Conservation (phyloP, 2,797 vertebrate genomes). For the Spinus pinus region DNA sequence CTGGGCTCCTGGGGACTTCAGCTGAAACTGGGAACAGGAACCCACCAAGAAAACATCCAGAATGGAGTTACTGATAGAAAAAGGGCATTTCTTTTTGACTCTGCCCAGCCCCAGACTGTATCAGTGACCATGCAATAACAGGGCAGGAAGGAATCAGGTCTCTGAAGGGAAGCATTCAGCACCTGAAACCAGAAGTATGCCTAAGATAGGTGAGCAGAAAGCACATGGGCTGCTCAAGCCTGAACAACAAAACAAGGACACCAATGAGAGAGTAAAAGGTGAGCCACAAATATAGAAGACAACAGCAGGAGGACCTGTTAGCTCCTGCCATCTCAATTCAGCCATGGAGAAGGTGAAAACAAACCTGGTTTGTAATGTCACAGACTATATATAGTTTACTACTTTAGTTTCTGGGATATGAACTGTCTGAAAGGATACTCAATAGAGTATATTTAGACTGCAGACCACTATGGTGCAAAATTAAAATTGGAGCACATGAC, state of each 20-base stretch:
- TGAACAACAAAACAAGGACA: background rate
- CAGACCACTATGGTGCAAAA: background rate
- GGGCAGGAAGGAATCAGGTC: background rate
- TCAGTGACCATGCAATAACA: background rate
- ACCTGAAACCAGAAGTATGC: background rate
- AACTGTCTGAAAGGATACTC: constrained; percentile 19
- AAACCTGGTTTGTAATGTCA: constrained; percentile 37
- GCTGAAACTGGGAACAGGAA: background rate
- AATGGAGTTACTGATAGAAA: background rate
- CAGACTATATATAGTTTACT: constrained; percentile 46
- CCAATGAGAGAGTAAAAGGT: background rate
- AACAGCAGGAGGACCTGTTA: background rate
- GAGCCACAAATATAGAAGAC: background rate
- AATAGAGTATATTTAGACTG: constrained; percentile 35
- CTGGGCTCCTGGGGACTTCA: background rate
- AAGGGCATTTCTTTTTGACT: background rate
- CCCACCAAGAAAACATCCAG: background rate
- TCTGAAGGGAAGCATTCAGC: background rate
- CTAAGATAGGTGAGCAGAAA: background rate
- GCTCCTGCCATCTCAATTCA: constrained; percentile 1
- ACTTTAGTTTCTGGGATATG: constrained; percentile 16
- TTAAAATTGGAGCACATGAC: background rate
- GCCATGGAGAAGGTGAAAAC: constrained; percentile 16
- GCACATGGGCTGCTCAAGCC: background rate
- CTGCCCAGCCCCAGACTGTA: background rate